Evolutionary conservation across 2,113 vertebrate genomes (phyloP), one percentile per base, ranked within the genome.

Genomic region (Urocynchramus pylzowi): DNA sequence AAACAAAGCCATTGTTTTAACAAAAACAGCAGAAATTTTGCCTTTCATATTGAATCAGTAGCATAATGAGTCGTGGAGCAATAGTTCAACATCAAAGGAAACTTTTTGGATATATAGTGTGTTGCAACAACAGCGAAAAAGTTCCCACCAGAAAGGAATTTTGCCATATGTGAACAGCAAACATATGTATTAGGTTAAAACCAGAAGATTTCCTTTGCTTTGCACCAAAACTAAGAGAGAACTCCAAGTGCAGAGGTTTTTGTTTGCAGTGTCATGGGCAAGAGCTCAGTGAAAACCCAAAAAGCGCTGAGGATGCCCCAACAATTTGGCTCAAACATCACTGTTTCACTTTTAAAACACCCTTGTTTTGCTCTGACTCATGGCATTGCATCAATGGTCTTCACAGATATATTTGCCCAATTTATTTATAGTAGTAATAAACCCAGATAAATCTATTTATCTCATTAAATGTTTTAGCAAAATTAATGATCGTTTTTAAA

Each of bases 21-120:
- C 76, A 60, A 45, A 88, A 95, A 78, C 93, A 88, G 24, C 71
- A 89, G 73, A 94, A 86, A 71, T 97, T 97, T 92, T 95, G 81
- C 80, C 89, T 98, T 97, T 97, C 85, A 76, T 95, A 97, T 98
- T 98, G 97, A 98, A 98, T 97, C 96, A 94, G 98, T 98, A 98
- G 97, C 97, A 93, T 98, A 97, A 97, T 97, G 96, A 96, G n/a
- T 15, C 63, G 79, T 47, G 76, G 37, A 95, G 91, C 93, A 89
- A 70, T 37, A 88, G 91, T 97, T 96, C 96, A 95, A 97, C 96
- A 98, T 97, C 98, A 98, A 98, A 98, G 96, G 74, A 81, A 84
- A 33, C 20, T 95, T 85, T 90, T 97, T 95, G 93, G 97, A 97
- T 98, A 95, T 97, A 96, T 95, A 97, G 97, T 97, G 97, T 98